Base-by-base conservation (phyloP, 2,797 vertebrate genomes). In the Sebastiscus albofasciatus region DNA sequence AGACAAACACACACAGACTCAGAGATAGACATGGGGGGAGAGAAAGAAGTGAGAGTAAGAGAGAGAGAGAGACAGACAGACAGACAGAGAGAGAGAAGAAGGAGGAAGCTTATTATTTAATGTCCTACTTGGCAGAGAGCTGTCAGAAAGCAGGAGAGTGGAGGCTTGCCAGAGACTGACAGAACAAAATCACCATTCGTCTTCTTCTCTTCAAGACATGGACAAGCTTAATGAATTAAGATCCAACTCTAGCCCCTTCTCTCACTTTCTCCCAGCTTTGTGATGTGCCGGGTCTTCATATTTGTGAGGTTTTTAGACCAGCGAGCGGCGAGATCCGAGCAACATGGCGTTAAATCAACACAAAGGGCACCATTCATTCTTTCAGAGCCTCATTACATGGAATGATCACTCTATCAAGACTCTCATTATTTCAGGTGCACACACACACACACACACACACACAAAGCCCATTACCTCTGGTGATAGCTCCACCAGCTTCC, bases 71-170 rank as follows among this genome's bases (percentile, higher is more conserved):
- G 78, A 80, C 29, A 81, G 75, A 26, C 55, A 58, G 24, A 56
- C 61, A 26, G 46, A 81, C 52, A 77, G 84, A 79, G 6, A 66
- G 61, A 73, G 26, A 72, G 77, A 81, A 82, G 84, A 88, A 83
- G 77, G 69, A 83, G 78, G 79, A 80, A 86, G 89, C 90, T 92
- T 90, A 93, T 91, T 91, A 92, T 93, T 93, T 93, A 91, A 92
- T 92, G 91, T 91, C 87, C 89, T 89, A 88, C 84, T 92, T 93
- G 92, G 90, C 90, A 92, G 83, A 83, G 77, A 72, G 82, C 85
- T 92, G 89, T 91, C 90, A 93, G 81, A 83, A 85, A 77, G 55
- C 72, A 82, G 68, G 58, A 81, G 67, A 81, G 83, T 60, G 27
- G 65, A 84, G 79, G 62, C 81, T 75, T 87, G 89, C 86, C 90